Base-by-base conservation (phyloP, 1,140 invertebrate species). In the Papilio xuthus region DNA sequence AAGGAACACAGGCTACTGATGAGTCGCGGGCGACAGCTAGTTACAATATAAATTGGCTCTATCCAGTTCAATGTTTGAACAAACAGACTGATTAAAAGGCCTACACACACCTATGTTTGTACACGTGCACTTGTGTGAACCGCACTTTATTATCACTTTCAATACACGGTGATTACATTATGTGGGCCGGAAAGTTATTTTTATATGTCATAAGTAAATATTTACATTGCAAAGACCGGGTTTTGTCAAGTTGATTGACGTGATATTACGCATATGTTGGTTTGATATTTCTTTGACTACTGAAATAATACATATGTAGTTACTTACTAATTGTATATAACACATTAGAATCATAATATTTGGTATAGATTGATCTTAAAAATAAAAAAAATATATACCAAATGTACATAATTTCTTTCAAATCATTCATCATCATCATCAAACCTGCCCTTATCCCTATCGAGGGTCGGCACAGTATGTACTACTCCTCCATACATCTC, bases 111-210 rank as follows among this genome's bases (percentile, higher is more conserved):
- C 1, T 60, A 28, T 67, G 60, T 67, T 67, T 67, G 26, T 67
- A 67, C 60, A 67, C 60, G 60, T 67, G 60, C 60, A 28, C 60
- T 67, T 23, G 26, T 32, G 60, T 28, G 60, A 67, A 67, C 60
- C 13, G 12, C 13, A 67, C 60, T 15, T 67, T 67, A 67, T 67
- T 67, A 26, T 67, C 60, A 67, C 60, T 67, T 67, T 28, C 60
- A 67, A 67, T 32, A 67, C 60, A 67, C 60, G 12, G 26, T 15
- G 26, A 67, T 18, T 28, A 12, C 56, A 60, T 60, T 67, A 67
- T 28, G 60, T 67, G 60, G 26, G 26, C 13, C 60, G 32, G 60
- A 67, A 67, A 67, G 60, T 28, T 67, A 67, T 67, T 67, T 67
- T 15, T 60, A 60, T 26, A 32, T 18, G 18, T 32, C 13, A 67